These are phyloP conservation scores for Tinea semifulvella DNA, from an alignment of 2,888 invertebrate species.

Conservation along the genomic window DNA sequence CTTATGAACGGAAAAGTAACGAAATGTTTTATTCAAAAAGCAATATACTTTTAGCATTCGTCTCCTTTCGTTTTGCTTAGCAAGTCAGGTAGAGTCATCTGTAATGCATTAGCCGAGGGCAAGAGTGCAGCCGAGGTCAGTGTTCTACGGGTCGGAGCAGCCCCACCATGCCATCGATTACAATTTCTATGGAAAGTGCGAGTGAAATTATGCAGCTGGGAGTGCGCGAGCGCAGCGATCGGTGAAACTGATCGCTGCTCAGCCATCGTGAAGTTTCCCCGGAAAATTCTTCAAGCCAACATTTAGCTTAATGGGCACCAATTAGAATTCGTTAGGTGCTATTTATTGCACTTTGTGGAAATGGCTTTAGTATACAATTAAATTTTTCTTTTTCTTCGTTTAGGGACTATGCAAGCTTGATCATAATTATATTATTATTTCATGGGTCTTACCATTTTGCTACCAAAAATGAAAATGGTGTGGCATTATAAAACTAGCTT, in stretches of 20 bases:
- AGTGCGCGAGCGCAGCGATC: slow-evolving; percentile 7
- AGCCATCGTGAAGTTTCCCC: slow-evolving; percentile 6
- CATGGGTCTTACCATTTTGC: too few relatives aligned
- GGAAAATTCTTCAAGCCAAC: slow-evolving; percentile 12
- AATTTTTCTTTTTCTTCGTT: too few relatives aligned
- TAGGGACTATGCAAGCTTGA: too few relatives aligned
- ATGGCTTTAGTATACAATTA: background rate
- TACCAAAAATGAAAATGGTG: too few relatives aligned
- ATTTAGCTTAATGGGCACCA: background rate
- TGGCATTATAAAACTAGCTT: too few relatives aligned
- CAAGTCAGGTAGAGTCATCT: background rate
- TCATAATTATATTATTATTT: too few relatives aligned
- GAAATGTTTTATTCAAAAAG: too few relatives aligned
- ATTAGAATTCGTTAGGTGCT: background rate
- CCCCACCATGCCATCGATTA: slow-evolving; percentile 13
- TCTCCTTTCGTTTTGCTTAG: background rate
- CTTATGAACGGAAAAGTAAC: too few relatives aligned
- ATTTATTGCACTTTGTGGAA: background rate
- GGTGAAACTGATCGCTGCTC: slow-evolving; percentile 21
- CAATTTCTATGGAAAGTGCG: slow-evolving; percentile 24
- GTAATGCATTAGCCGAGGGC: slow-evolving; percentile 12
- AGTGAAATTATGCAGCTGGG: slow-evolving; percentile 25
- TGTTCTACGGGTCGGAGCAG: slow-evolving; percentile 8
- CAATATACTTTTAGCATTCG: background rate
- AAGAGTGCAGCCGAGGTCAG: slow-evolving; percentile 12